Evolutionary conservation across 2,797 vertebrate genomes (phyloP), one percentile per base, ranked within the genome.

Genomic region (Botia kubotai): DNA sequence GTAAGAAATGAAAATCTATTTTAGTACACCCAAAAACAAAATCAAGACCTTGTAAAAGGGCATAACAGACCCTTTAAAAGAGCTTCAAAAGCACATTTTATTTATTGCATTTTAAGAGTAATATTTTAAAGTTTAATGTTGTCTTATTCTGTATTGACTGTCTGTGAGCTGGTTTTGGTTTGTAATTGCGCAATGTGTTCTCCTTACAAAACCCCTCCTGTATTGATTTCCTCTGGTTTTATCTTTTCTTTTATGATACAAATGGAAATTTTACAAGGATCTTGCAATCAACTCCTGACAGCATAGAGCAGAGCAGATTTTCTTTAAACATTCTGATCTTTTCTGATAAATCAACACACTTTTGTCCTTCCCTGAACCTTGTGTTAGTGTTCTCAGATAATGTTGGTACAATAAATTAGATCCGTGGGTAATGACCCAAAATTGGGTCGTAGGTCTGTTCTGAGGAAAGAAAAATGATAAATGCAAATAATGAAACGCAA

Each of bases 81-180:
- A 39, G 36, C 36, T 39, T 39, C 36, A 39, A 39, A 33, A 52
- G 67, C 19, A 26, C 66, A 80, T 80, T 75, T 73, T 74, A 82
- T 81, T 81, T 66, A 73, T 79, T 39, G 69, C 19, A 26, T 62
- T 33, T 6, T 39, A 65, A 73, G 46, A 55, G 72, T 29, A 82
- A 82, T 57, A 70, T 70, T 12, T 12, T 14, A 70, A 8, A 29
- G 68, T 70, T 29, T 70, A 21, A 70, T 52, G 16, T 52, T 14
- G 50, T 52, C 1, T 52, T 52, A 13, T 70, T 58, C n/a, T 70
- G 67, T 70, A 29, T 26, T 17, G 46, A 17, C 13, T 70, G 68
- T 16, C 68, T 70, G 23, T 52, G 46, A 52, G 48, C 23, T 70
- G 48, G 23, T 53, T 70, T 33, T 3, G 48, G 48, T 48, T 69